Base-by-base conservation (phyloP, 2,797 vertebrate species). In the Emys orbicularis region DNA sequence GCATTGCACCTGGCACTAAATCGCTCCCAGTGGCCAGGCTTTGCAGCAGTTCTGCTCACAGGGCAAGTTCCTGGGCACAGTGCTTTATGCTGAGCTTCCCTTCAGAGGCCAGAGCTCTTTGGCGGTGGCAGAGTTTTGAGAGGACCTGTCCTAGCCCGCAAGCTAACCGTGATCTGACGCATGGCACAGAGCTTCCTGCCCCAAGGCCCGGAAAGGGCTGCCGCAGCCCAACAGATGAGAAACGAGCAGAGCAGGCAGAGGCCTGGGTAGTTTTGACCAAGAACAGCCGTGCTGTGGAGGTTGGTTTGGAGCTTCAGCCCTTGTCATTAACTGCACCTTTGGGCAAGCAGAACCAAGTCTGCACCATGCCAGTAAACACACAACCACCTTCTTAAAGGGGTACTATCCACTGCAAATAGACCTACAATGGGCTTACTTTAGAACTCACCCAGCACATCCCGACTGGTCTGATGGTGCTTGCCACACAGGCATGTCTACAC, bases 81-180 rank as follows among this genome's bases (percentile, higher is more conserved):
- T 34, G 80, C 34, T 86, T 0, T 0, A 4, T n/a, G 29, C 44
- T 11, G 76, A 29, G 79, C 81, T 86, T 68, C 56, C 12, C 31
- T 15, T 68, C 2, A 1, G 21, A 19, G 4, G 72, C 11, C 23
- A 84, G 13, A 74, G 34, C 23, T 54, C 47, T 7, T 54, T 54
- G 16, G 44, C 79, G 12, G 59, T 29, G 41, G 27, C 27, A 49
- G 25, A 15, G 25, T 13, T 49, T 77, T 77, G 44, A 13, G 74
- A 49, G 74, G 25, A 15, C 29, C 74, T 29, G 6, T 31, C 25
- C 23, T 76, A 76, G 23, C 72, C 23, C 72, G 12, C 3, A 12
- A 74, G 12, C 25, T 47, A 53, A 5, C n/a, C 16, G 1, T 23
- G 31, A 0, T 4, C 65, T 8, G 15, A 37, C 16, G 31, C 59